Evolutionary conservation across 2,113 vertebrate species (phyloP).

Genomic region (Carollia perspicillata): DNA sequence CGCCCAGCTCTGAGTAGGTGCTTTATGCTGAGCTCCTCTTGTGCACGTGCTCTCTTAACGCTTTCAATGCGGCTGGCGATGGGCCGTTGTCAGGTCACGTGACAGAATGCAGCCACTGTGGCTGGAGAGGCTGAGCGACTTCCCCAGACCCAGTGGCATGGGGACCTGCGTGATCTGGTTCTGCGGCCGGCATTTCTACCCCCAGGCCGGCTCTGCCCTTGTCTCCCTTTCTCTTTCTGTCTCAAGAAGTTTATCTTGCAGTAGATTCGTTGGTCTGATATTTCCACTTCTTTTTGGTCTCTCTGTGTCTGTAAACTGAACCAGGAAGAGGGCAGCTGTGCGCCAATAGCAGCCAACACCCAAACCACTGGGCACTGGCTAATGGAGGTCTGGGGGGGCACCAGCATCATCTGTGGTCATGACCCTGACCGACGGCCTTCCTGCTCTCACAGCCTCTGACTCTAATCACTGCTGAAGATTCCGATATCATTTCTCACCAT

Average conservation of each 20-base stretch:
- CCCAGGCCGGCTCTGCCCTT: background rate
- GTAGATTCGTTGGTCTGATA: background rate
- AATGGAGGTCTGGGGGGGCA: too few relatives aligned
- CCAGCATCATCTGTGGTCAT: rapidly evolving
- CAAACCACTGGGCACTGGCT: background rate
- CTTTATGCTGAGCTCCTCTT: rapidly evolving
- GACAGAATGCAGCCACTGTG: background rate
- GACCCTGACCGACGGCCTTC: rapidly evolving
- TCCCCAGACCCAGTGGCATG: background rate
- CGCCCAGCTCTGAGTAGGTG: background rate
- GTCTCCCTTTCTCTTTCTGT: background rate
- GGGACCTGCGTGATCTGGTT: background rate
- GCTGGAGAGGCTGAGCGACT: background rate
- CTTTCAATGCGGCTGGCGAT: background rate
- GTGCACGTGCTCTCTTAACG: background rate
- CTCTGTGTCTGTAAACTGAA: background rate
- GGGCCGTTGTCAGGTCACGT: rapidly evolving
- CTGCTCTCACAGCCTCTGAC: background rate
- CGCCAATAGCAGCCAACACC: background rate
- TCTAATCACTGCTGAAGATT: background rate
- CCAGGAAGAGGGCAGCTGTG: background rate
- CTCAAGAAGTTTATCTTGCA: background rate
- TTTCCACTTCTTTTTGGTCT: background rate
- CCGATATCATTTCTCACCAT: background rate
- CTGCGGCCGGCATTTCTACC: background rate